phyloP scores from a whole-genome alignment of 2,113 vertebrate genomes.

The Syrrhaptes paradoxus region DNA sequence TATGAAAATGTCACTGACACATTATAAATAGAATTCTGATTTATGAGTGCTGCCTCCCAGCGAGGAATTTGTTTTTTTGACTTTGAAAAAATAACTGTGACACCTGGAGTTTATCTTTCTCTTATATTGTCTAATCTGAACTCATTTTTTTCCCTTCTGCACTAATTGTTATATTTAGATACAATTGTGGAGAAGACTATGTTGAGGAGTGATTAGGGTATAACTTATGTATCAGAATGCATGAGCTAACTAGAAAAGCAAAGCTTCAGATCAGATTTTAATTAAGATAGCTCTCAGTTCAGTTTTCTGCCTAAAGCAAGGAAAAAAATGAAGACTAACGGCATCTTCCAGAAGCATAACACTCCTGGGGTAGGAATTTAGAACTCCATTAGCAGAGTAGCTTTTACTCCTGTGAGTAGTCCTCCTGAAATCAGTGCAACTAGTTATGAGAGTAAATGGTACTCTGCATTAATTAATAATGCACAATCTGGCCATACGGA shows the following conservation, averaged over 20 bases:
- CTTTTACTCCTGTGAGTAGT: constrained; percentile 24
- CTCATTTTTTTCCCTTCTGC: neutral
- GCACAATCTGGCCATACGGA: neutral
- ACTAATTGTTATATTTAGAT: constrained; percentile 58
- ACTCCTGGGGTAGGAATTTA: constrained; percentile 29
- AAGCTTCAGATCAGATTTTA: constrained; percentile 63
- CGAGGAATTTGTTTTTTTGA: neutral
- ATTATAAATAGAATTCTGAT: constrained; percentile 28
- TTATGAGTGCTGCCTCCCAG: neutral
- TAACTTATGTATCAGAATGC: constrained; percentile 38
- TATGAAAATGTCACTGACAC: constrained; percentile 31
- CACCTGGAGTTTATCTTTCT: constrained; percentile 52
- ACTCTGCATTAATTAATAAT: constrained; percentile 25
- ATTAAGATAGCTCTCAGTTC: constrained; percentile 60
- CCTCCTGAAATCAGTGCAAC: neutral
- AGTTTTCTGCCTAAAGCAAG: constrained; percentile 59
- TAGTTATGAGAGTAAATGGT: neutral
- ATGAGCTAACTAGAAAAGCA: constrained; percentile 18
- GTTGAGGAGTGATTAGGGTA: constrained; percentile 17
- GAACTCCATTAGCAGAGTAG: neutral
- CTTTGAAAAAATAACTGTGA: constrained; percentile 8
- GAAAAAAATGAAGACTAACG: constrained; percentile 22
- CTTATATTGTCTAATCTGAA: constrained; percentile 6
- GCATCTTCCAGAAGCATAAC: constrained; percentile 18
- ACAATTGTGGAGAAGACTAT: neutral